These are phyloP conservation scores for Atta cephalotes DNA, from an alignment of 1,140 invertebrate genomes.

Conservation along the genomic window DNA sequence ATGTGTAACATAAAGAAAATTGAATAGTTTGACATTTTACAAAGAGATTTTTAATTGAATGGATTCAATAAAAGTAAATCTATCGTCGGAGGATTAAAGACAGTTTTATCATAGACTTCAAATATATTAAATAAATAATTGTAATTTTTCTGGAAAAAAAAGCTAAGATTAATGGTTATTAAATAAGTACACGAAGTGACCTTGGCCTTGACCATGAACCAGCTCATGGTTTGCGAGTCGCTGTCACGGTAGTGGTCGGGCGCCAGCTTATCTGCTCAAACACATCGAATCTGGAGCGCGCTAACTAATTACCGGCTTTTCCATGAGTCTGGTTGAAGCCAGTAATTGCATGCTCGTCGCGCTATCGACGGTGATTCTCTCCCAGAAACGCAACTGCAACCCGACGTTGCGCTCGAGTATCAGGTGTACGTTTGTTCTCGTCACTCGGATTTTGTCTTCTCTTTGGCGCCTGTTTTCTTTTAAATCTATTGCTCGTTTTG, in stretches of 20 bases:
- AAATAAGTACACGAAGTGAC: slow-evolving; percentile 7
- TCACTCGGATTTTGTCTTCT: slow-evolving; percentile 34
- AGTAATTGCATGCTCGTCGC: slow-evolving; percentile 72
- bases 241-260: slow-evolving; percentile 59
- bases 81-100: too few species aligned
- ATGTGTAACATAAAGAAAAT: too few species aligned
- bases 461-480: slow-evolving; percentile 12
- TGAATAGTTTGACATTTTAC: too few species aligned
- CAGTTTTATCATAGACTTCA: too few species aligned
- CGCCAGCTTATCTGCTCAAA: slow-evolving; percentile 74
- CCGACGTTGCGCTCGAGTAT: slow-evolving; percentile 40
- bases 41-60: too few species aligned
- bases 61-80: too few species aligned
- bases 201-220: slow-evolving; percentile 74
- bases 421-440: slow-evolving; percentile 33
- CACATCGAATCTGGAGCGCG: slow-evolving; percentile 77
- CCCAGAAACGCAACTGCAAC: slow-evolving; percentile 65
- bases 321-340: slow-evolving; percentile 70
- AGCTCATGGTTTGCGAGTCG: slow-evolving; percentile 59
- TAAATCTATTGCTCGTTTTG: neutral
- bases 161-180: neutral
- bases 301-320: slow-evolving; percentile 78
- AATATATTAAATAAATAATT: neutral
- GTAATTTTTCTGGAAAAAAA: neutral
- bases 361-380: slow-evolving; percentile 74